These are phyloP conservation scores for Gymnarchus niloticus DNA, from an alignment of 2,113 vertebrate genomes.

Conservation along the genomic window DNA sequence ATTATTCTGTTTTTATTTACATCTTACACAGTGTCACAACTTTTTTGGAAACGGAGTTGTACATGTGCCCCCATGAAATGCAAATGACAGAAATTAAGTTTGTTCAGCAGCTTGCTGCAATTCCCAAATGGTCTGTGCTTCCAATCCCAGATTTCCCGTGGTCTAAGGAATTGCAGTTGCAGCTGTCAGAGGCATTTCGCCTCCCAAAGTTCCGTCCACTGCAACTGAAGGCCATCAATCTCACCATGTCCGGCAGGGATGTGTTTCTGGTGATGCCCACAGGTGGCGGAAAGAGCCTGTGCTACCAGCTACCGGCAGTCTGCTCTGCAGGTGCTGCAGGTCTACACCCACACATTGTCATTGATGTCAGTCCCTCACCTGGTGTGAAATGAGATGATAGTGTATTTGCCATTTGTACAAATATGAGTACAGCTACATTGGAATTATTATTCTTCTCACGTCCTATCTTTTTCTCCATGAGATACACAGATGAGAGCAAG, in stretches of 20 bases:
- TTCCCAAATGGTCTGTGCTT: background rate
- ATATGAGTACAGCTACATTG: too few relatives aligned
- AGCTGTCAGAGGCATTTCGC: slow-evolving; percentile 68
- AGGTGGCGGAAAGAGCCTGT: slow-evolving; percentile 90
- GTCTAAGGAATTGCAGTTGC: slow-evolving; percentile 69
- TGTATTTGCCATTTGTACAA: too few relatives aligned
- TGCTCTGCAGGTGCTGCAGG: slow-evolving; percentile 74
- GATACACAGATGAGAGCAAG: too few relatives aligned
- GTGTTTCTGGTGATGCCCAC: slow-evolving; percentile 96
- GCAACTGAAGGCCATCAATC: slow-evolving; percentile 84
- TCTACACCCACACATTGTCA: background rate
- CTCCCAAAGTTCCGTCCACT: slow-evolving; percentile 76
- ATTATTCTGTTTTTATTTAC: too few relatives aligned
- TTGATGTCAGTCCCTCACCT: too few relatives aligned
- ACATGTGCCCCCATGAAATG: background rate
- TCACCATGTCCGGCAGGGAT: slow-evolving; percentile 78
- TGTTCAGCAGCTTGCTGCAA: background rate
- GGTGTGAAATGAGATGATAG: too few relatives aligned
- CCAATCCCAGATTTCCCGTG: slow-evolving; percentile 76
- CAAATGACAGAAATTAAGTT: background rate
- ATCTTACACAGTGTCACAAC: background rate
- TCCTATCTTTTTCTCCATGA: too few relatives aligned
- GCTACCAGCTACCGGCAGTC: slow-evolving; percentile 88
- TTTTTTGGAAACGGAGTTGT: background rate
- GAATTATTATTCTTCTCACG: too few relatives aligned